These are phyloP conservation scores for Chrysomallon squamiferum DNA, from an alignment of 1,140 invertebrate genomes.

Conservation along the genomic window DNA sequence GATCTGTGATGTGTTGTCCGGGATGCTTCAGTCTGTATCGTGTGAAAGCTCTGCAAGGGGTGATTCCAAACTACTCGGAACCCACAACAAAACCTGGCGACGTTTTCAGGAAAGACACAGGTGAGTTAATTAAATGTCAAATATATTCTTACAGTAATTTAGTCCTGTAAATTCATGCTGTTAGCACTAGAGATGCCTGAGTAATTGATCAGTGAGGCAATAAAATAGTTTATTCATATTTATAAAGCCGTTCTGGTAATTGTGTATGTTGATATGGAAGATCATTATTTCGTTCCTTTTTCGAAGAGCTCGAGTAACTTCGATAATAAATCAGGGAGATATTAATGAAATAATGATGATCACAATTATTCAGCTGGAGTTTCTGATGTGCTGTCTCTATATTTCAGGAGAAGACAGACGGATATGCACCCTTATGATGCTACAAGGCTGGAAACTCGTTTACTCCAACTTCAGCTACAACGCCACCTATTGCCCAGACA, in stretches of 20 bases:
- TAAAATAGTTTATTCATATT: not conserved
- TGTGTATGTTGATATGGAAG: too few species aligned
- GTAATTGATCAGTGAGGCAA: too few species aligned
- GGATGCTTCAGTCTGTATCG: slow-evolving; percentile 71
- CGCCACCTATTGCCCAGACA: slow-evolving; percentile 42
- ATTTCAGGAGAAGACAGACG: slow-evolving; percentile 39
- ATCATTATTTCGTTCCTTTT: too few species aligned
- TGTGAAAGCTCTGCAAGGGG: slow-evolving; percentile 67
- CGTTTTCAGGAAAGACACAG: slow-evolving; percentile 72
- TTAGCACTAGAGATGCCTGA: slow-evolving; percentile 67
- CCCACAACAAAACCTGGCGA: slow-evolving; percentile 66
- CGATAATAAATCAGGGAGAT: too few species aligned
- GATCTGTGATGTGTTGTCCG: slow-evolving; percentile 71
- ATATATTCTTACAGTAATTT: not conserved
- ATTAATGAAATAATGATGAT: too few species aligned
- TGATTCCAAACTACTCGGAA: slow-evolving; percentile 67
- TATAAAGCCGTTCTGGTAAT: not conserved
- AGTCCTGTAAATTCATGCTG: slow-evolving; percentile 31
- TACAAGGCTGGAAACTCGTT: slow-evolving; percentile 36
- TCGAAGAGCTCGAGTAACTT: too few species aligned
- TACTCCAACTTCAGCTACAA: slow-evolving; percentile 29
- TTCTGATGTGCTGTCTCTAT: too few species aligned
- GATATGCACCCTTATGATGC: slow-evolving; percentile 49
- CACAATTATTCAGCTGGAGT: too few species aligned
- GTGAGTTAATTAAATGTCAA: slow-evolving; percentile 36